Percentiles rank a stretch among this genome's conserved stretches.
Evolutionary conservation across 1,140 invertebrate genomes (phyloP).

Genomic region (Drosophila littoralis): DNA sequence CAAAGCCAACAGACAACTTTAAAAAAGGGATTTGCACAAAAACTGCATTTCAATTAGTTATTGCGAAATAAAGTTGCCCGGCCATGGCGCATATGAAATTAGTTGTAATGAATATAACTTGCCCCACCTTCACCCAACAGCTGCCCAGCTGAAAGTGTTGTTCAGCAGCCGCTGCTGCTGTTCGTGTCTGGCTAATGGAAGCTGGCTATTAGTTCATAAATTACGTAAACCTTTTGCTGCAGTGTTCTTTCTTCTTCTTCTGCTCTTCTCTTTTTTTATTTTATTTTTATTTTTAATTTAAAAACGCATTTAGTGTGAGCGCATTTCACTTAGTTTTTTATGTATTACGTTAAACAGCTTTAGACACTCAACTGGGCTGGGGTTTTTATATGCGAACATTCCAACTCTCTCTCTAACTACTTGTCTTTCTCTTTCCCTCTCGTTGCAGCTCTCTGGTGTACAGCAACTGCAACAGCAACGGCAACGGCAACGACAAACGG

Average conservation of each 20-base stretch:
- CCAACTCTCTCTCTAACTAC: conserved; percentile 16
- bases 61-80: conserved; percentile 20
- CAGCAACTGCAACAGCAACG: conserved; percentile 26
- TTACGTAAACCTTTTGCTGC: conserved; percentile 35
- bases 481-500: conserved; percentile 55
- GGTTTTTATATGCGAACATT: conserved; percentile 31
- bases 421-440: conserved; percentile 21
- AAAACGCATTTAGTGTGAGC: conserved; percentile 41
- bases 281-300: conserved; percentile 19
- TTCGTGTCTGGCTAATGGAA: conserved; percentile 36
- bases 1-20: conserved; percentile 11
- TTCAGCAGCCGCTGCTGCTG: neutral
- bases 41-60: conserved; percentile 43
- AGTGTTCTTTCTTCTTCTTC: neutral
- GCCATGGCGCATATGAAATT: conserved; percentile 25
- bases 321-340: conserved; percentile 39
- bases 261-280: neutral
- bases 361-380: conserved; percentile 38
- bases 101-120: conserved; percentile 41
- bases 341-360: conserved; percentile 47
- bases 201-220: conserved; percentile 43
- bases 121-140: conserved; percentile 15
- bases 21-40: conserved; percentile 14
- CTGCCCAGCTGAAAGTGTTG: neutral
- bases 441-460: conserved; percentile 52